These are phyloP conservation scores for Coregonus sp. DNA, from an alignment of 2,797 vertebrate genomes.

Conservation along the genomic window DNA sequence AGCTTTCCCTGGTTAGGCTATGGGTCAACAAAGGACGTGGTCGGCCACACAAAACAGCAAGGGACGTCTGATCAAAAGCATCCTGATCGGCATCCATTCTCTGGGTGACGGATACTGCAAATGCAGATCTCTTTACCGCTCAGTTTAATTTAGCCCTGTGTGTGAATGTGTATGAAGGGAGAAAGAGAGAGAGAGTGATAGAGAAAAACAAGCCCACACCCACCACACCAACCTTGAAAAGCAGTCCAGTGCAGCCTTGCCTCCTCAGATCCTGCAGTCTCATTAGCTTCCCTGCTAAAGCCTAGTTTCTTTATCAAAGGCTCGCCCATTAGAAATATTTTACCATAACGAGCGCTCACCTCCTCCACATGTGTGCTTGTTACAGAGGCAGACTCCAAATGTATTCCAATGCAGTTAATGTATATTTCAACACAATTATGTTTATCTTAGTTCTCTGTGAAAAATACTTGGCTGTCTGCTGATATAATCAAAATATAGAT, in stretches of 20 bases:
- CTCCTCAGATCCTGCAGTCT: slow-evolving; percentile 10
- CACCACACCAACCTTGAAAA: slow-evolving; percentile 7
- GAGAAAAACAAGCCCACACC: slow-evolving; percentile 36
- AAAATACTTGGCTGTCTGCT: background rate
- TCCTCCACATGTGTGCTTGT: background rate
- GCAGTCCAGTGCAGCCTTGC: slow-evolving; percentile 12
- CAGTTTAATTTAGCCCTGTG: slow-evolving; percentile 29
- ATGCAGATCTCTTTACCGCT: slow-evolving; percentile 34
- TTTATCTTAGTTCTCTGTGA: background rate
- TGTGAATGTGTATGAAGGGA: background rate
- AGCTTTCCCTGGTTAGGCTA: slow-evolving; percentile 41
- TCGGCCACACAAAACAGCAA: slow-evolving; percentile 46
- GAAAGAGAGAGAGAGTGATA: slow-evolving; percentile 1
- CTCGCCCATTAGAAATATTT: background rate
- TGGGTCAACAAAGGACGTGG: slow-evolving; percentile 48
- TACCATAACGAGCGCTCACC: background rate
- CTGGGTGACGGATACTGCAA: slow-evolving; percentile 38
- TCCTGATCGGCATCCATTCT: slow-evolving; percentile 36
- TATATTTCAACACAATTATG: background rate
- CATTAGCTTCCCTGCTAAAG: slow-evolving; percentile 18
- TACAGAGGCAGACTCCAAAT: background rate
- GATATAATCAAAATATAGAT: too few species aligned
- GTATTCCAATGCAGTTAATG: background rate
- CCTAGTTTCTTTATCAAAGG: slow-evolving; percentile 21
- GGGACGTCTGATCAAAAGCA: slow-evolving; percentile 56